Conservation (phyloP, 2,113 vertebrate genomes). For the Scomber scombrus region DNA sequence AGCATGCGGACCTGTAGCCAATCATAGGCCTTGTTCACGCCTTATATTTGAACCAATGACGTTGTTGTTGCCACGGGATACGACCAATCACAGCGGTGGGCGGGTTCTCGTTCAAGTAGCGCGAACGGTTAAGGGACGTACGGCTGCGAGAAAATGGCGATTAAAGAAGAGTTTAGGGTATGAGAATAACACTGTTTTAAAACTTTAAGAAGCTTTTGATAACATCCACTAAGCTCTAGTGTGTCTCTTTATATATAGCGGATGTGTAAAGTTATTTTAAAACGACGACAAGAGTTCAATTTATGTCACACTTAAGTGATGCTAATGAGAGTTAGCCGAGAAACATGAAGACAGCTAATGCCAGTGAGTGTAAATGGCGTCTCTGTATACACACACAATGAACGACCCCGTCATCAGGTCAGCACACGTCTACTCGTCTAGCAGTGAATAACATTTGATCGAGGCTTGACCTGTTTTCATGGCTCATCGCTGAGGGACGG, state of each 20-base stretch:
- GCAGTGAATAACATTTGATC: not conserved
- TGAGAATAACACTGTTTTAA: not conserved
- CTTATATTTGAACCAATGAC: constrained; percentile 55
- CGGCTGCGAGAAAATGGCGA: constrained; percentile 80
- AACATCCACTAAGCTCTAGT: fast-evolving
- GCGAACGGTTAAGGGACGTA: constrained; percentile 80
- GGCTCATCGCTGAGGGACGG: constrained; percentile 25
- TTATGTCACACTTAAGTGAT: not conserved
- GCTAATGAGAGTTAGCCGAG: not conserved
- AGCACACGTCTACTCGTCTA: not conserved
- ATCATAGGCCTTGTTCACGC: not conserved
- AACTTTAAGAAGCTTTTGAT: not conserved
- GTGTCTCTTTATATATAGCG: fast-evolving
- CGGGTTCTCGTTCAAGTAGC: constrained; percentile 61
- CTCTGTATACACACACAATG: not conserved
- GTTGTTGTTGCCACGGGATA: not conserved
- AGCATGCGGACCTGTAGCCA: not conserved
- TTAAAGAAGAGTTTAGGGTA: not conserved
- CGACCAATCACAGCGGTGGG: constrained; percentile 73
- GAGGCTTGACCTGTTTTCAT: not conserved
- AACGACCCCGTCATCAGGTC: too few relatives aligned
- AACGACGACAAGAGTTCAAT: not conserved
- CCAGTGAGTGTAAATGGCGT: constrained; percentile 26
- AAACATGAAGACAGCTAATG: constrained; percentile 2
- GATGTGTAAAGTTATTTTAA: fast-evolving